These are phyloP conservation scores for Lamellibrachia satsuma DNA, from an alignment of 2,888 invertebrate genomes.

Conservation along the genomic window DNA sequence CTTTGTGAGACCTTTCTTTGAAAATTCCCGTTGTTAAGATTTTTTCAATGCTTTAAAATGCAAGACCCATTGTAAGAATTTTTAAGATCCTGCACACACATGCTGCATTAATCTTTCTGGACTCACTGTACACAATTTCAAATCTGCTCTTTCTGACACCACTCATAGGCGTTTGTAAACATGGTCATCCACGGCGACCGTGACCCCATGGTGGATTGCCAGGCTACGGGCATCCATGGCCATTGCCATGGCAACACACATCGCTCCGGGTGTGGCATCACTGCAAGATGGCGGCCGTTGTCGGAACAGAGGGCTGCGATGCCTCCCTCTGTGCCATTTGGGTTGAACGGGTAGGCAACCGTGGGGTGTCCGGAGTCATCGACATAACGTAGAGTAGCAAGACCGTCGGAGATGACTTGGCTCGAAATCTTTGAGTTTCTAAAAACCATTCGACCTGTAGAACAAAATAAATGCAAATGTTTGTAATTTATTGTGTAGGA, in stretches of 20 bases:
- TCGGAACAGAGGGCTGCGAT: conserved; percentile 88
- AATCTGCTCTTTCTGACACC: conserved; percentile 48
- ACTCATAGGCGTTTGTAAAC: conserved; percentile 83
- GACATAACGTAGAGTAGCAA: conserved; percentile 83
- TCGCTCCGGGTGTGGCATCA: conserved; percentile 99
- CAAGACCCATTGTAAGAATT: too few species aligned
- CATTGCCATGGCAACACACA: conserved; percentile 91
- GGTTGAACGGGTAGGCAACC: conserved; percentile 87
- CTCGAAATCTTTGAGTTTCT: conserved; percentile 60
- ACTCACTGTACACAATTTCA: neutral
- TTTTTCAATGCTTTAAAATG: neutral
- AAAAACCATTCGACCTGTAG: conserved; percentile 68
- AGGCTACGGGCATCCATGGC: conserved; percentile 65
- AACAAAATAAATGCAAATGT: neutral
- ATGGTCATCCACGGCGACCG: conserved; percentile 89
- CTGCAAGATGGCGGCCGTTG: conserved; percentile 92
- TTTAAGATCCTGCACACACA: too few species aligned
- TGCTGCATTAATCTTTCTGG: neutral
- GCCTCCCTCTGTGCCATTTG: conserved; percentile 71
- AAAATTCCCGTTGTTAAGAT: neutral
- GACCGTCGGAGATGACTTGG: conserved; percentile 68
- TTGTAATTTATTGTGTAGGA: too few species aligned
- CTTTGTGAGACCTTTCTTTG: neutral
- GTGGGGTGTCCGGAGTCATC: conserved; percentile 78
- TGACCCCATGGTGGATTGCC: conserved; percentile 46